Base-by-base conservation (phyloP, 2,888 invertebrate genomes). In the Epsilonema sp. region DNA sequence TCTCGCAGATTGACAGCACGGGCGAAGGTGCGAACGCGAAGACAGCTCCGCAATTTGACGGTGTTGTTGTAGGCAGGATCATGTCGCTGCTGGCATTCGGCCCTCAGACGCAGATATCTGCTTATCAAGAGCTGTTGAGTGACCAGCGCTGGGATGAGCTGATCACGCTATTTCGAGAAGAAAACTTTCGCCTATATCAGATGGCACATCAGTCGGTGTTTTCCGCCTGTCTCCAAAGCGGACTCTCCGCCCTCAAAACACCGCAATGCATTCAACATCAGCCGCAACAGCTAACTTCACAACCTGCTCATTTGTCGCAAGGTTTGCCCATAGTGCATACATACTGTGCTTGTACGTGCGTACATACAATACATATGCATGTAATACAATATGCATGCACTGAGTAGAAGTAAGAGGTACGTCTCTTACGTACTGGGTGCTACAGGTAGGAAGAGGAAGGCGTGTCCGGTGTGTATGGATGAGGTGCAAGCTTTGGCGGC, bases 141-240 rank as follows among this genome's bases (percentile, higher is more conserved):
- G 70, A 70, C 22, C 76, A 81, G n/a, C 72, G 78, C 53, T 97
- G 92, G 92, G 73, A 77, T 46, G 75, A 75, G 54, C 73, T 94
- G 52, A 82, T 87, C 52, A 74, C 78, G 54, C 83, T 89, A 70
- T 97, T 97, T 70, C 77, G 90, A 37, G 76, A 79, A 59, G 92
- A 90, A 68, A 90, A 92, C 70, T 87, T 83, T 64, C 78, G 85
- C 51, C 75, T 94, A 52, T 89, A 87, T 69, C 92, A 94, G 70
- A 73, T 97, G 37, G 83, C 85, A 46, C 78, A 79, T 45, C 81
- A 84, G 58, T 83, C 90, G 26, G 81, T 87, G 44, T 82, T 97
- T 63, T 83, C 86, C 31, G 85, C 85, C 1, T 79, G 84, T 25
- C 73, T 90, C 51, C 90, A 86, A 65, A 84, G 87, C 42, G 94